Conservation (phyloP, 1,140 invertebrate species). For the Cyclargus thomasi region DNA sequence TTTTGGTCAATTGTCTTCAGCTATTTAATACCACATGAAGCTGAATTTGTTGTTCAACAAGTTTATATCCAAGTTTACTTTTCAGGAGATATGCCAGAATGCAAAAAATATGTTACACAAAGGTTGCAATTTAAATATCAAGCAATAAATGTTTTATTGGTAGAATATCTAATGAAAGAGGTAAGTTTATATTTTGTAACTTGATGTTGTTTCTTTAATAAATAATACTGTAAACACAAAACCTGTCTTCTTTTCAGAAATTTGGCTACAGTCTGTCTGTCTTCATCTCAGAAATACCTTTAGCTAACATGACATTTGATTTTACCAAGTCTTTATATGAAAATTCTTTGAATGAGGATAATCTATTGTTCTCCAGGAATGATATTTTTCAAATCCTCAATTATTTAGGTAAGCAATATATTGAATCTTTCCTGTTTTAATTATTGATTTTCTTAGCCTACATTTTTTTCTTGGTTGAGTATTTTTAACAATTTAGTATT, state of each 20-base stretch:
- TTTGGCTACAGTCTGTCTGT: constrained; percentile 76
- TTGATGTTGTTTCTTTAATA: no score
- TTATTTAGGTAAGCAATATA: constrained; percentile 57
- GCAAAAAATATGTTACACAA: constrained; percentile 53
- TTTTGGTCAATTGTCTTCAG: no score
- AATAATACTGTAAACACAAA: background rate
- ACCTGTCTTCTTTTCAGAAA: constrained; percentile 50
- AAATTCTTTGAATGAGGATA: constrained; percentile 25
- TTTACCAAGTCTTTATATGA: constrained; percentile 47
- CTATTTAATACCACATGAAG: no score
- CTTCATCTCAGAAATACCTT: constrained; percentile 75
- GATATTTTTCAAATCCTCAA: constrained; percentile 72
- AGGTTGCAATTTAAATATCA: constrained; percentile 68
- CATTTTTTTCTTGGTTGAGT: no score
- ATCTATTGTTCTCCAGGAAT: constrained; percentile 53
- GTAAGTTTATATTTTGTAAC: constrained; percentile 32
- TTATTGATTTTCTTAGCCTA: background rate
- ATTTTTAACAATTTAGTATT: background rate
- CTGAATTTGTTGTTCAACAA: no score
- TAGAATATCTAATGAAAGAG: constrained; percentile 73
- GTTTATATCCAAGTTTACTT: constrained; percentile 16
- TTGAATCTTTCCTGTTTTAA: no score
- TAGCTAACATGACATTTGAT: constrained; percentile 63
- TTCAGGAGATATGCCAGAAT: constrained; percentile 44
- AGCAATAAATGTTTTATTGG: constrained; percentile 76